These are phyloP conservation scores for Beroe ovata DNA, from an alignment of 37 sponge, comb jelly and placozoan species.

Conservation along the genomic window DNA sequence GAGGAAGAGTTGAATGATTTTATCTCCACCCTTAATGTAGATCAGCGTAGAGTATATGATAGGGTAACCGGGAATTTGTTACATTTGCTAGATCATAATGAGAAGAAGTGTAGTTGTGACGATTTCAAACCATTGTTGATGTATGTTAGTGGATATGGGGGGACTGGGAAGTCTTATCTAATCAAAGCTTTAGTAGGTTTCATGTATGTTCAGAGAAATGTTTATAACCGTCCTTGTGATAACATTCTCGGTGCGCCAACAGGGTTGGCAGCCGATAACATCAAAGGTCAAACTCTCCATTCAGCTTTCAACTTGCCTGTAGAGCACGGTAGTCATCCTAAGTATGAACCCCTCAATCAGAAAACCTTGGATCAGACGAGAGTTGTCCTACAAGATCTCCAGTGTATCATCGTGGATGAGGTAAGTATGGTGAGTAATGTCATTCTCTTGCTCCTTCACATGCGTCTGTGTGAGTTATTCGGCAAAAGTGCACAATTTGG, in stretches of 20 bases:
- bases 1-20: neutral
- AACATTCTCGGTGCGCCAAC: slow-evolving; percentile 68
- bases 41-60: neutral
- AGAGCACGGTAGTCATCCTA: slow-evolving; percentile 71
- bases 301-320: slow-evolving; percentile 69
- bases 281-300: slow-evolving; percentile 69
- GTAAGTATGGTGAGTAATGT: slow-evolving; percentile 73
- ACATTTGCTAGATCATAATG: neutral
- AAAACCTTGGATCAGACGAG: slow-evolving; percentile 67
- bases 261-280: slow-evolving; percentile 69
- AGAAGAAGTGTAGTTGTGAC: neutral
- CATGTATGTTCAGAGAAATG: neutral
- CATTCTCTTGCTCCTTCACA: slow-evolving; percentile 68
- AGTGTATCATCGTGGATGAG: slow-evolving; percentile 74
- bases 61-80: neutral
- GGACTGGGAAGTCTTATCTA: slow-evolving; percentile 73
- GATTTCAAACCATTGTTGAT: slow-evolving; percentile 14
- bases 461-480: slow-evolving; percentile 71
- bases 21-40: neutral
- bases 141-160: slow-evolving; percentile 69
- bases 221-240: neutral
- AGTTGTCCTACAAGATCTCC: slow-evolving; percentile 59
- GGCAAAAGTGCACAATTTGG: slow-evolving; percentile 50
- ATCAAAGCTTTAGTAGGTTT: slow-evolving; percentile 68
- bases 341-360: slow-evolving; percentile 71